Conservation (phyloP, 1,140 invertebrate species). For the Potamilus streckersoni region DNA sequence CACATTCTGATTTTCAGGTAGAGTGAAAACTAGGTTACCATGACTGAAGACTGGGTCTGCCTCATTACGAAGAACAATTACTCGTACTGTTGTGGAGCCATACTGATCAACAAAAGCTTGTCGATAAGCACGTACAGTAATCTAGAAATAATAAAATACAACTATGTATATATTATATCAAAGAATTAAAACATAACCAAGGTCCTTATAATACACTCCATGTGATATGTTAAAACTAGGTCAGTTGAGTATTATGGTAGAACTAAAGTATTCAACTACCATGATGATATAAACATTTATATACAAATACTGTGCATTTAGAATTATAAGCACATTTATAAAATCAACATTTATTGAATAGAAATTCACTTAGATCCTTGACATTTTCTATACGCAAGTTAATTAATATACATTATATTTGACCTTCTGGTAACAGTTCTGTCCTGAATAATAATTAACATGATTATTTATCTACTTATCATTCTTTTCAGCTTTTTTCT, state of each 20-base stretch:
- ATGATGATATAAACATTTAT: too few species aligned
- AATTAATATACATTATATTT: too few species aligned
- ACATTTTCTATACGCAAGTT: too few species aligned
- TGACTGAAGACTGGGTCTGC: slow-evolving; percentile 65
- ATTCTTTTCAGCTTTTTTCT: too few species aligned
- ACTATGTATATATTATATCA: background rate
- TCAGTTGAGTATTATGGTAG: too few species aligned
- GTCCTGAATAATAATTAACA: too few species aligned
- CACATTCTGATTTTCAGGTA: slow-evolving; percentile 79
- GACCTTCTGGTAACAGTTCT: too few species aligned
- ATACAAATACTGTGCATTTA: too few species aligned
- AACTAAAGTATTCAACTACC: too few species aligned
- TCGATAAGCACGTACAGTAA: slow-evolving; percentile 35
- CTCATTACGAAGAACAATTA: slow-evolving; percentile 37
- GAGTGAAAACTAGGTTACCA: slow-evolving; percentile 82
- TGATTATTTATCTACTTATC: too few species aligned
- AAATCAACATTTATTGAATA: slow-evolving; percentile 12
- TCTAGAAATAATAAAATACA: slow-evolving; percentile 18
- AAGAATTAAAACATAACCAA: background rate
- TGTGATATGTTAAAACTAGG: background rate
- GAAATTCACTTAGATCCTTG: slow-evolving; percentile 8
- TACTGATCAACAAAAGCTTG: slow-evolving; percentile 84
- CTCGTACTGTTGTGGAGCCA: slow-evolving; percentile 32
- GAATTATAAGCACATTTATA: too few species aligned
- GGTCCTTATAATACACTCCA: background rate